phyloP scores from a whole-genome alignment of 2,113 vertebrate species.

The Megaleporinus macrocephalus region DNA sequence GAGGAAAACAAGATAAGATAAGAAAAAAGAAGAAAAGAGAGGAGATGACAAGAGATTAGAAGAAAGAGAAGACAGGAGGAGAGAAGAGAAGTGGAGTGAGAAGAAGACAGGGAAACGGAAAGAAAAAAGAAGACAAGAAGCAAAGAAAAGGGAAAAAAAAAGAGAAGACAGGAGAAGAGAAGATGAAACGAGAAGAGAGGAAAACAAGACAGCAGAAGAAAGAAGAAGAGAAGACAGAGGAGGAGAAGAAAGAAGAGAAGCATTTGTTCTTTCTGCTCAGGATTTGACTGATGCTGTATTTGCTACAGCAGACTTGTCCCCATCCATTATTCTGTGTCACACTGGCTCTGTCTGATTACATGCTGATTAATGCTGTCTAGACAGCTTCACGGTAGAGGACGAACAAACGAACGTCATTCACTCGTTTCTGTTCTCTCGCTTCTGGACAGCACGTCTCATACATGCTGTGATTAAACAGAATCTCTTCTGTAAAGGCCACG shows the following conservation, averaged over 20 bases:
- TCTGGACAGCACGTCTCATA: conserved; percentile 21
- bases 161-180: background rate
- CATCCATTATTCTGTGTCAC: conserved; percentile 26
- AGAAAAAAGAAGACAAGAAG: too few relatives aligned
- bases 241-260: background rate
- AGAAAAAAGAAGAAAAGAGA: too few relatives aligned
- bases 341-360: conserved; percentile 24
- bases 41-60: too few relatives aligned
- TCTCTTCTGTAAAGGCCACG: conserved; percentile 7
- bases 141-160: background rate
- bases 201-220: background rate
- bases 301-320: background rate
- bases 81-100: too few relatives aligned
- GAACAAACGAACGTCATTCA: background rate
- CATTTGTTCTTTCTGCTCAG: background rate
- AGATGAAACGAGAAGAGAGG: background rate
- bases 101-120: too few relatives aligned
- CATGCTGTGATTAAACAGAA: conserved; percentile 4
- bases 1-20: too few relatives aligned
- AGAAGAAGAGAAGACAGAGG: background rate
- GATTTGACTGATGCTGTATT: background rate
- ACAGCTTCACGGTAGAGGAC: background rate
- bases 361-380: conserved; percentile 41
- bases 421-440: background rate
- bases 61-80: too few relatives aligned